A percentile compares a stretch with the other conserved stretches of the same genome.
These are phyloP conservation scores for Steromphala cineraria DNA, from an alignment of 2,888 invertebrate species.

Conservation along the genomic window DNA sequence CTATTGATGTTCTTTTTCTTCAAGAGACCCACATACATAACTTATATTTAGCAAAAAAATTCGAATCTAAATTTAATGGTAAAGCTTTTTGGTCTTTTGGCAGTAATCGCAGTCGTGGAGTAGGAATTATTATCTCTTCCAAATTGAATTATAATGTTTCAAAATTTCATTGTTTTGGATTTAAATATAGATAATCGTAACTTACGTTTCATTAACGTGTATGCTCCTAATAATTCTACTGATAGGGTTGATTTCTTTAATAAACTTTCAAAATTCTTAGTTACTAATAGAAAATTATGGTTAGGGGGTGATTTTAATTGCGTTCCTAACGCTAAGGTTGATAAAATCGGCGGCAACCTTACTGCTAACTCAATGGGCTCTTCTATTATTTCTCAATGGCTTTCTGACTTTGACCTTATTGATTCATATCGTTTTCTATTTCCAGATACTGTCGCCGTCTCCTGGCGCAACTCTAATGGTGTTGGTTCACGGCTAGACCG, in stretches of 20 bases:
- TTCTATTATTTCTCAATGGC: neutral
- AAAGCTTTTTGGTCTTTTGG: slow-evolving; percentile 9
- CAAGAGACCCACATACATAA: slow-evolving; percentile 5
- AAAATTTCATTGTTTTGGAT: neutral
- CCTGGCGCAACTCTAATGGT: neutral
- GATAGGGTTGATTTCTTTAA: neutral
- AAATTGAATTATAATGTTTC: neutral
- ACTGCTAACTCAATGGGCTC: too few species aligned
- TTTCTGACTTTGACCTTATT: neutral
- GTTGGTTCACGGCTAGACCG: neutral
- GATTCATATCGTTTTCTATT: neutral
- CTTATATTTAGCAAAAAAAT: neutral
- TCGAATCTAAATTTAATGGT: neutral
- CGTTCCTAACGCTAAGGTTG: neutral
- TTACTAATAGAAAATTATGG: neutral
- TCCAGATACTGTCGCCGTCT: neutral
- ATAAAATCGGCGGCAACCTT: neutral
- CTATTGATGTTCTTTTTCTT: slow-evolving; percentile 6
- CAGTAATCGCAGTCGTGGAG: neutral
- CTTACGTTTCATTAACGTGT: neutral
- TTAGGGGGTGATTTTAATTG: neutral
- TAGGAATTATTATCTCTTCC: neutral
- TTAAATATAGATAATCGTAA: neutral
- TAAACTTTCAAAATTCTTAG: neutral
- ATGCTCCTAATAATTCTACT: neutral